Evolutionary conservation across 2,888 invertebrate species (phyloP).

Genomic region (Resseliella maxima): DNA sequence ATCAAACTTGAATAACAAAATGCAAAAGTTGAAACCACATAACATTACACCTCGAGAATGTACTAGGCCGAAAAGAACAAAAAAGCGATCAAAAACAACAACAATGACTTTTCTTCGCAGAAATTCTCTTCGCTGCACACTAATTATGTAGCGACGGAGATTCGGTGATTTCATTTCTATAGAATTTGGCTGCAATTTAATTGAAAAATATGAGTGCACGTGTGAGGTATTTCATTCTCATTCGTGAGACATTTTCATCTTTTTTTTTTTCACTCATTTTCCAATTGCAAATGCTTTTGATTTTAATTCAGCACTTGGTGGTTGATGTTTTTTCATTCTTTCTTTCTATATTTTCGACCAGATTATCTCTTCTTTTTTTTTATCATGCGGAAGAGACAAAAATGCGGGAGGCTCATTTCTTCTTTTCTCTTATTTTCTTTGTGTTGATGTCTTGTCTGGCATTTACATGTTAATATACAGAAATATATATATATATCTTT

Average conservation of each 20-base stretch:
- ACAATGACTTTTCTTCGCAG: background rate
- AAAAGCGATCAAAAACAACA: background rate
- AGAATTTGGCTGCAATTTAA: background rate
- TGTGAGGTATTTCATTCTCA: slow-evolving; percentile 41
- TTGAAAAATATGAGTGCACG: slow-evolving; percentile 18
- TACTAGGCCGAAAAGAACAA: background rate
- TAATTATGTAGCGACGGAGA: background rate
- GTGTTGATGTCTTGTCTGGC: slow-evolving; percentile 38
- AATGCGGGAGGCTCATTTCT: slow-evolving; percentile 46
- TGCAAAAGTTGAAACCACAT: background rate
- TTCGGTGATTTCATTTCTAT: background rate
- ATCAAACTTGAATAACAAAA: background rate
- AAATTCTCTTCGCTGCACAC: background rate
- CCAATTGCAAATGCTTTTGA: background rate
- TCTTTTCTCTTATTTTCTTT: slow-evolving; percentile 45
- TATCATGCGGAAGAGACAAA: slow-evolving; percentile 21
- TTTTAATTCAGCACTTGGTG: background rate
- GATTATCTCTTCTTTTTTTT: background rate
- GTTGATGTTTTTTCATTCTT: background rate
- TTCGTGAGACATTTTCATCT: background rate
- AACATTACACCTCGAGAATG: background rate
- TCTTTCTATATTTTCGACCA: background rate
- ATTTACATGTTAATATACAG: background rate
- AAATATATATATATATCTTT: background rate
- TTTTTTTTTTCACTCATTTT: background rate